Percentiles rank a stretch among this genome's conserved stretches.
Evolutionary conservation across 2,888 invertebrate genomes (phyloP).

Genomic region (Scrobipalpa costella): DNA sequence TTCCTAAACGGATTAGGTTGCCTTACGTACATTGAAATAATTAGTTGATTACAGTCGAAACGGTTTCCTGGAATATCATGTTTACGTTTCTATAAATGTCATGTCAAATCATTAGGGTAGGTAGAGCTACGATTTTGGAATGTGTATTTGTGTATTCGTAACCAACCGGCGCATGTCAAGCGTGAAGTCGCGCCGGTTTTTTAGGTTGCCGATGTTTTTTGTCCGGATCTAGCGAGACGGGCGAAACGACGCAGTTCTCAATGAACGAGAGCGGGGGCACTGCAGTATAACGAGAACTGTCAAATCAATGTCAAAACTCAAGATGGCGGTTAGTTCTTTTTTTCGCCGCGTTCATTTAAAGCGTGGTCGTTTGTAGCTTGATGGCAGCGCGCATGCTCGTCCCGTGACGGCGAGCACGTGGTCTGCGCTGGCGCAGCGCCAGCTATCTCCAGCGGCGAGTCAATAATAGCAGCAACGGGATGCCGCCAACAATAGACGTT

Average conservation of each 20-base stretch:
- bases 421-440: slow-evolving; percentile 73
- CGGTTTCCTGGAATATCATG: neutral
- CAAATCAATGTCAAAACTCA: too few relatives aligned
- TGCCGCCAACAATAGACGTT: slow-evolving; percentile 80
- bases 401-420: slow-evolving; percentile 77
- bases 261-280: too few relatives aligned
- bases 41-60: neutral
- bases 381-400: slow-evolving; percentile 56
- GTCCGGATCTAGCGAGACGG: slow-evolving; percentile 16
- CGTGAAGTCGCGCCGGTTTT: slow-evolving; percentile 40
- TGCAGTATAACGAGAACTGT: too few relatives aligned
- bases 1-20: neutral
- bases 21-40: neutral
- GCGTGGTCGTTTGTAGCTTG: slow-evolving; percentile 44
- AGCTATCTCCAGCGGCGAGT: slow-evolving; percentile 79
- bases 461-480: slow-evolving; percentile 80
- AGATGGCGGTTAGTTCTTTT: too few relatives aligned
- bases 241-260: too few relatives aligned
- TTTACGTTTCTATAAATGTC: neutral
- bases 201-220: slow-evolving; percentile 41
- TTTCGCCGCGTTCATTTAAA: slow-evolving; percentile 36
- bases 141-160: slow-evolving; percentile 32
- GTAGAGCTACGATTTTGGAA: neutral
- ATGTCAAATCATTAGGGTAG: neutral
- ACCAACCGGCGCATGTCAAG: slow-evolving; percentile 28